Evolutionary conservation across 2,113 vertebrate species (phyloP), one percentile per base, ranked within the genome.

Genomic region (Poecile atricapillus): DNA sequence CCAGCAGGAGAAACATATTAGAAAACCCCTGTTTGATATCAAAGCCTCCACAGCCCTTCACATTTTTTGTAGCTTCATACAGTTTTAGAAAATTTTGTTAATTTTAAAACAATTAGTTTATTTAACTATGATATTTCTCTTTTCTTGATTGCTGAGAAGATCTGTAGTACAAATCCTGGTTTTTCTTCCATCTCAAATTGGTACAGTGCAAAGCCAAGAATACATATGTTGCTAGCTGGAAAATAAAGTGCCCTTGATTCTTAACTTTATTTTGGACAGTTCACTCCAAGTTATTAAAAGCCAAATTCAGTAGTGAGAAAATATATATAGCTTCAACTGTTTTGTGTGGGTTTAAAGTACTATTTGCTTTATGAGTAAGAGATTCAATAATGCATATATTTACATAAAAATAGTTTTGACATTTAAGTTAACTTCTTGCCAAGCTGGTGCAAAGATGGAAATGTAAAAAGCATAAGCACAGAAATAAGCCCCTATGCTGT

Each of bases 251-350:
- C 90, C 87, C 90, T 95, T 94, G 93, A 97, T 96, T 93, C 85
- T 90, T 93, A 92, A 93, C 96, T 97, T 96, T 96, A 96, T 96
- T 97, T 97, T 96, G 92, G 92, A 96, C 90, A 93, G 92, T 96
- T 65, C 43, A 37, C 90, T 89, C 62, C 76, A 92, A 75, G 93
- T 93, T 93, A 93, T 77, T 95, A 93, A 93, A 96, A 95, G 94
- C 83, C 90, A 96, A 89, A 96, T 95, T 93, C 95, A 95, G 95
- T 96, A 97, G 95, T 95, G 90, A 96, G 76, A 96, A 96, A 96
- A 97, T 81, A 96, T 88, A 96, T 96, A 96, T 95, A 96, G 76
- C 90, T 68, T 94, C 93, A 93, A 95, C 88, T 92, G 90, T 88
- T 95, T 96, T 89, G 94, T 92, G 83, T 78, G 83, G 90, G 83